phyloP scores from a whole-genome alignment of 1,140 invertebrate genomes.

The Drosophila oshimai region DNA sequence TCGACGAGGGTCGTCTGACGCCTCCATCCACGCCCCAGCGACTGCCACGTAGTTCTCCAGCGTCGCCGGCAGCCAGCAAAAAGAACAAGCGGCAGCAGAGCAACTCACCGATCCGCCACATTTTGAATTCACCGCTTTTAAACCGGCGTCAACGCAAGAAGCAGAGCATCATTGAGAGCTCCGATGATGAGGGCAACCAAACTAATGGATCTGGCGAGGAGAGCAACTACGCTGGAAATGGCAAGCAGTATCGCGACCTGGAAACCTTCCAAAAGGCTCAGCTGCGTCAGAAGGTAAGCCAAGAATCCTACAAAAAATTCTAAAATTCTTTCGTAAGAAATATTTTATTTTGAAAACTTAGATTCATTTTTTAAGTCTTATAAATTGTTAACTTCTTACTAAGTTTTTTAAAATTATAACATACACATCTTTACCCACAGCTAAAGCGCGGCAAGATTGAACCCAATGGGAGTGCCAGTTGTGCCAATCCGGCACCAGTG shows the following conservation, averaged over 20 bases:
- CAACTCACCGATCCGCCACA: slow-evolving; percentile 90
- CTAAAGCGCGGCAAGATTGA: slow-evolving; percentile 87
- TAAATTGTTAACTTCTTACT: too few relatives aligned
- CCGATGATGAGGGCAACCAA: slow-evolving; percentile 91
- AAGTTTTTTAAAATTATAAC: background rate
- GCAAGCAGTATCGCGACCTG: slow-evolving; percentile 92
- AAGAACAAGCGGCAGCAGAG: slow-evolving; percentile 89
- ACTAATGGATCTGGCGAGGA: slow-evolving; percentile 84
- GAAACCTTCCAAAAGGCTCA: slow-evolving; percentile 98
- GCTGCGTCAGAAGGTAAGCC: slow-evolving; percentile 93
- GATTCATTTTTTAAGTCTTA: too few relatives aligned
- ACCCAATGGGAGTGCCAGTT: slow-evolving; percentile 83
- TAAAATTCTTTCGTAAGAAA: too few relatives aligned
- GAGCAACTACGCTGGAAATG: slow-evolving; percentile 73
- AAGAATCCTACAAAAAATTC: background rate
- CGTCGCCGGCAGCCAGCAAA: slow-evolving; percentile 88
- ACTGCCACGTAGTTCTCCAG: slow-evolving; percentile 88
- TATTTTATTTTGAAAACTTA: background rate
- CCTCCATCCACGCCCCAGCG: slow-evolving; percentile 85
- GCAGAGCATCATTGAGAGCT: slow-evolving; percentile 90
- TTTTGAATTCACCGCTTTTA: slow-evolving; percentile 91
- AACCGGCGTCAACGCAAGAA: slow-evolving; percentile 89
- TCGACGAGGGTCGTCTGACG: slow-evolving; percentile 83
- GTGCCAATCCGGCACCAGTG: slow-evolving; percentile 83
- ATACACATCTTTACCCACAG: slow-evolving; percentile 76